Conservation (phyloP, 1,140 invertebrate species). For the Trinorchestia longiramus region DNA sequence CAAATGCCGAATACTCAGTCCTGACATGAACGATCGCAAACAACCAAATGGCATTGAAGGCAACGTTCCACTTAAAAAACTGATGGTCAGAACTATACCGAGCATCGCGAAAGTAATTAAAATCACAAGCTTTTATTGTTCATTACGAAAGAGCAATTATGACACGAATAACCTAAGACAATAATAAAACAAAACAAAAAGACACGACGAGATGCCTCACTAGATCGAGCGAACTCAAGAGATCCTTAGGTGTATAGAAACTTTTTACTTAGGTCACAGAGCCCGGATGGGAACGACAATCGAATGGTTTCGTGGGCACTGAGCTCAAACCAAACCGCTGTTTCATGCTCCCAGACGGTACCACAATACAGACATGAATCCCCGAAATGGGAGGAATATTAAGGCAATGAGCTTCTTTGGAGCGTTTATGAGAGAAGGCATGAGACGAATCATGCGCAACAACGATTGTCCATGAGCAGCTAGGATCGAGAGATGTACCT, state of each 20-base stretch:
- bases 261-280: neutral
- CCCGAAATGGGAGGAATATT: neutral
- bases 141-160: conserved; percentile 21
- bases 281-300: neutral
- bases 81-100: neutral
- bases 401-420: conserved; percentile 43
- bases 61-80: neutral
- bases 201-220: conserved; percentile 53
- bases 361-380: neutral
- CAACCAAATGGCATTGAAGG: neutral
- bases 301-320: neutral
- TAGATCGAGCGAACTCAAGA: conserved; percentile 55
- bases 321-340: neutral
- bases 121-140: conserved; percentile 41
- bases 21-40: neutral
- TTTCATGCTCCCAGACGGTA: neutral
- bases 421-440: conserved; percentile 36
- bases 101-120: neutral
- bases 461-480: conserved; percentile 29
- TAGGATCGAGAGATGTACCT: neutral
- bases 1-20: neutral
- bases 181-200: conserved; percentile 31
- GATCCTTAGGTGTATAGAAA: conserved; percentile 35
- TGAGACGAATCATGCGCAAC: conserved; percentile 29
- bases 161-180: conserved; percentile 46